Conservation (phyloP, 2,888 invertebrate species). For the Lissonota sp. region DNA sequence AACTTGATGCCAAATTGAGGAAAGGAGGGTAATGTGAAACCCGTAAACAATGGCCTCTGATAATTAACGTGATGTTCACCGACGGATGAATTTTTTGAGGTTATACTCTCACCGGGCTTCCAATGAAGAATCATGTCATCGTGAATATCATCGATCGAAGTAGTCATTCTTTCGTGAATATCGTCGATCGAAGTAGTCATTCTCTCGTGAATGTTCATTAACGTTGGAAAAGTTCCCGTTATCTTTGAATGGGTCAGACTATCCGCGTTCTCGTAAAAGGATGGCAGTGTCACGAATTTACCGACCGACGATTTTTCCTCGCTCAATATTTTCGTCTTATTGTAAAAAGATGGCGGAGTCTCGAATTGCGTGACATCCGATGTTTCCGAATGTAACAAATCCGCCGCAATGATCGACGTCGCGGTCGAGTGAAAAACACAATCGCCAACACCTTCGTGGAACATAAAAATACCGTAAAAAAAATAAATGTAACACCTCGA, state of each 20-base stretch:
- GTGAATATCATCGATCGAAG: too few relatives aligned
- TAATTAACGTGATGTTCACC: not conserved
- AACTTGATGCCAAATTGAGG: slow-evolving; percentile 62
- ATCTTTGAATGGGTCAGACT: not conserved
- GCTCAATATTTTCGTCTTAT: not conserved
- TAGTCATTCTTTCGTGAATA: too few relatives aligned
- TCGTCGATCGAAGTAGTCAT: not conserved
- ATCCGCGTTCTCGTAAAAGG: slow-evolving; percentile 18
- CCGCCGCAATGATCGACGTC: not conserved
- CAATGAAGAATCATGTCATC: not conserved
- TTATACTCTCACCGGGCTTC: not conserved
- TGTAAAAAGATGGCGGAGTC: slow-evolving; percentile 13
- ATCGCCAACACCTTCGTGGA: not conserved
- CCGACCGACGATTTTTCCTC: too few relatives aligned
- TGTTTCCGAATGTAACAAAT: not conserved
- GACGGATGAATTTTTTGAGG: not conserved
- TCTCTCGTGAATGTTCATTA: not conserved
- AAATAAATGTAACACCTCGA: not conserved
- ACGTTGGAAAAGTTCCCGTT: slow-evolving; percentile 30
- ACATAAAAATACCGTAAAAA: not conserved
- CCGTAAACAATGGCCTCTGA: not conserved
- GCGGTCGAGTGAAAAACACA: slow-evolving; percentile 25
- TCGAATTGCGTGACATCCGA: not conserved
- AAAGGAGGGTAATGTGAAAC: slow-evolving; percentile 55
- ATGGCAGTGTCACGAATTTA: not conserved